Evolutionary conservation across 2,113 vertebrate genomes (phyloP).

Genomic region (Phaetusa simplex): DNA sequence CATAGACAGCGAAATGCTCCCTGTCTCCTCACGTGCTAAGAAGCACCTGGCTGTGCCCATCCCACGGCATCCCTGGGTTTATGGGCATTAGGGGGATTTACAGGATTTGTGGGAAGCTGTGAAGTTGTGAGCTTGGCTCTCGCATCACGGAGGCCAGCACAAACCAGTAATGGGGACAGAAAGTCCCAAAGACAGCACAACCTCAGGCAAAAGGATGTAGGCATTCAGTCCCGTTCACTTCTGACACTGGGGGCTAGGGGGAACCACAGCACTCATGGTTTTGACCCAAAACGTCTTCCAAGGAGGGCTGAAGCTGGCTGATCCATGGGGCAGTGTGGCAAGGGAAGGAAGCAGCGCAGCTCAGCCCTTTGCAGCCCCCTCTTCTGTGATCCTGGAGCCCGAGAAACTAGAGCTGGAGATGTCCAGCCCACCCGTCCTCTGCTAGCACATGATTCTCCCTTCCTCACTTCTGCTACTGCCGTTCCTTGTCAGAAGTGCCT

Average conservation of each 20-base stretch:
- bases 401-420: neutral
- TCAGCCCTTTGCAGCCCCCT: neutral
- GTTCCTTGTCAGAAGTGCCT: neutral
- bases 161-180: neutral
- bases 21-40: rapidly evolving
- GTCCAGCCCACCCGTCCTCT: neutral
- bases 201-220: neutral
- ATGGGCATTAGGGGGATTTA: neutral
- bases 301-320: neutral
- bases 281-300: neutral
- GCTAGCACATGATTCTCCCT: neutral
- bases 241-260: neutral
- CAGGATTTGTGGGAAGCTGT: neutral
- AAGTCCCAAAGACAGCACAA: neutral
- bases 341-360: neutral
- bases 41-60: neutral
- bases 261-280: neutral
- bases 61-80: neutral
- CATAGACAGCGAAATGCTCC: neutral
- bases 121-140: neutral
- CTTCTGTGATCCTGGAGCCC: neutral
- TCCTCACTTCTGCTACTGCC: neutral
- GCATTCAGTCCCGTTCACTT: rapidly evolving
- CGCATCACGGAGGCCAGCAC: neutral
- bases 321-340: neutral